Base-by-base conservation (phyloP, 2,113 vertebrate genomes). In the Hyla sarda region DNA sequence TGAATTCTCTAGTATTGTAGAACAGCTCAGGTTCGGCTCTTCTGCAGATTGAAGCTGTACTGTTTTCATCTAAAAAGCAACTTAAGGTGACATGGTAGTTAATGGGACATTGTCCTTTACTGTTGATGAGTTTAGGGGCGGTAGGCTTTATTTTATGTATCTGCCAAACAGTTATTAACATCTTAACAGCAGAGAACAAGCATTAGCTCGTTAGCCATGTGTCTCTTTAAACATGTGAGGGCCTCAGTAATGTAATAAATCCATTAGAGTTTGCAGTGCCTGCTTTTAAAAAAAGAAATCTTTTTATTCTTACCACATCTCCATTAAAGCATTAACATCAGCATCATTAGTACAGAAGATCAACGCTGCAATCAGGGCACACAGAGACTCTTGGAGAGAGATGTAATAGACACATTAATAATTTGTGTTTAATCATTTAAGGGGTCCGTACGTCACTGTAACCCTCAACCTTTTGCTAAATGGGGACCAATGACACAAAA, bases 311-410 rank as follows among this genome's bases (percentile, higher is more conserved):
- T 48, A 48, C 71, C 80, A 82, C 25, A 23, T 50, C 60, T 71
- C 1, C 45, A 47, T 67, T 82, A 60, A 12, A 50, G 45, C 65
- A 71, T 16, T 1, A 34, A 69, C n/a, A 47, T 50, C 52, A 62
- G 56, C 13, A 12, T 62, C 75, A 84, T 84, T 84, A 84, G 71
- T 60, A 32, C 19, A 11, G 48, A n/a, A 58, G 13, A 83, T 74
- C 50, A 56, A 8, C 28, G 19, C 34, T 62, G 71, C 71, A 75
- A 76, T 84, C 72, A 84, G 23, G 54, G 30, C 48, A 16, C 21
- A n/a, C 23, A 71, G 81, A 82, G n/a, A 25, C 47, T 48, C 25
- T 23, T 30, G 25, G 37, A 48, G 30, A 73, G 23, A 12, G n/a
- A 23, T 56, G 37, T 83, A 56, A 37, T 74, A 58, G 14, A 14